These are phyloP conservation scores for Spinus olivaceus DNA, from an alignment of 2,797 vertebrate species.

Conservation along the genomic window DNA sequence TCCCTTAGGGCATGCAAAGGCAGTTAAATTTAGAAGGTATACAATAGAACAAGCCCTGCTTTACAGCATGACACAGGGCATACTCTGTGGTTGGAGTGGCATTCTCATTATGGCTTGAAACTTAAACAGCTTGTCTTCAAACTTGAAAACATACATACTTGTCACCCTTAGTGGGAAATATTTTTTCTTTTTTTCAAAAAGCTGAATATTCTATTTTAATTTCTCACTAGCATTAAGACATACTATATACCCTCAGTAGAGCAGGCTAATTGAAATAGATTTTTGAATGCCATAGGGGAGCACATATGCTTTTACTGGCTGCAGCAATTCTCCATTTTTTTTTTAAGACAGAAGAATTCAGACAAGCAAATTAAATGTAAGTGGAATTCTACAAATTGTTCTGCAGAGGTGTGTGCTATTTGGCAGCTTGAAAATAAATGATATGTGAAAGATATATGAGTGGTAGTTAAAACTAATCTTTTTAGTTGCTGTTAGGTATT, in stretches of 20 bases:
- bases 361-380: background rate
- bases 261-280: background rate
- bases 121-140: conserved; percentile 2
- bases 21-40: conserved; percentile 70
- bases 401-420: background rate
- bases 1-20: conserved; percentile 45
- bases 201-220: background rate
- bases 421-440: background rate
- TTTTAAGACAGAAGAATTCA: background rate
- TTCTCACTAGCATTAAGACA: background rate
- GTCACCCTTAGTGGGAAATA: background rate
- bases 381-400: background rate
- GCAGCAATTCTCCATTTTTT: rapidly evolving
- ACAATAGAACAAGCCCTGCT: conserved; percentile 38
- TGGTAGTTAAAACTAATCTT: background rate
- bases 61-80: background rate
- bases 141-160: background rate
- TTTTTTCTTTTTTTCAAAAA: background rate
- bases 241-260: background rate
- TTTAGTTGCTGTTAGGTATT: background rate
- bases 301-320: background rate
- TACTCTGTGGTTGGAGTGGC: background rate
- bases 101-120: background rate
- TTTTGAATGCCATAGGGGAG: background rate
- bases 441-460: background rate